Evolutionary conservation across 2,797 vertebrate genomes (phyloP), one percentile per base, ranked within the genome.

Genomic region (Gymnothorax javanicus): DNA sequence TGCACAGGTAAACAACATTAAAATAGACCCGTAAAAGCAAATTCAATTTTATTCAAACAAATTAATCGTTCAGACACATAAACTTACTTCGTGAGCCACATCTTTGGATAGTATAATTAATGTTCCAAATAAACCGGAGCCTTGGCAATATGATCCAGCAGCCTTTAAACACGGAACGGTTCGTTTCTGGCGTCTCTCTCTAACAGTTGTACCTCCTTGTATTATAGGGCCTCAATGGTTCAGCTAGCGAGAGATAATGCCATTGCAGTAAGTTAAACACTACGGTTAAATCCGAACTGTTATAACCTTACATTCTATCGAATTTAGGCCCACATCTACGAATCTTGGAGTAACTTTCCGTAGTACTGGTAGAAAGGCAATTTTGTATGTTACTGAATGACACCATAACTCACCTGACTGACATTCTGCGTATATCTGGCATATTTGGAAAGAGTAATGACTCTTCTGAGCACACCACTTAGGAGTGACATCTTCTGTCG

Each of bases 331-430:
- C 77, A 69, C n/a, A 69, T n/a, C n/a, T 25, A 69, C 62, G 82
- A 83, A 85, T 77, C 8, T 83, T 52, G 82, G 25, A 8, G 2
- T 64, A 67, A 6, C 60, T 23, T 85, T 27, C 23, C 11, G 8
- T 4, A 52, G 57, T 1, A 11, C 13, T 50, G 77, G 52, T n/a
- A 7, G 17, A 69, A 7, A 25, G 8, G 69, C 20, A 27, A 33
- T 33, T 75, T 75, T 13, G 71, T 13, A 77, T 43, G 17, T 52
- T 4, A 77, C 7, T 56, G 33, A 64, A 15, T 33, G 23, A 0
- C 56, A 81, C 12, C 50, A 43, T 75, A 69, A 87, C 89, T 89
- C 50, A 91, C 90, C 89, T 87, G 20, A 6, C 11, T 52, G 57
- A 20, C 27, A 50, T 17, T 85, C 71, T 73, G 87, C 62, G 85